Evolutionary conservation across 2,888 invertebrate species (phyloP), one percentile per base, ranked within the genome.

Genomic region (Sipha maydis): DNA sequence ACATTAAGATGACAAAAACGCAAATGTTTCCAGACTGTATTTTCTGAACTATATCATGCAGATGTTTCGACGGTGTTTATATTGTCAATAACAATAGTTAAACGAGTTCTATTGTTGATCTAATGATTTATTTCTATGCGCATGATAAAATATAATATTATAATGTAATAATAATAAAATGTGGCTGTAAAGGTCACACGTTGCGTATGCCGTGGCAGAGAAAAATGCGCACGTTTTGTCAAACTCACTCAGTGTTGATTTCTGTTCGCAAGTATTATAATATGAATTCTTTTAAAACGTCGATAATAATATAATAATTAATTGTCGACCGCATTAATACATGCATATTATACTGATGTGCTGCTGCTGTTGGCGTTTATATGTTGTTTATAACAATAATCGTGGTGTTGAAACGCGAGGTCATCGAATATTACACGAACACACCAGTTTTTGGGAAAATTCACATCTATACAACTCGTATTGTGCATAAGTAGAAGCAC

Each of bases 81-180:
- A 48, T 56, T 61, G 83, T 83, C 83, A 75, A 83, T 34, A 83
- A 82, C 82, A 82, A 82, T 31, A 17, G 31, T 71, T 25, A 84
- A 84, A 84, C 38, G 75, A 84, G 75, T 41, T 38, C 41, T 21
- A 84, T 61, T 79, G 79, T 79, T n/a, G 61, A 61, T 38, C 79
- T 61, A 79, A 34, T 61, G 61, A 79, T 38, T 28, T 19, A 2
- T n/a, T 25, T 69, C 28, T n/a, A 9, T n/a, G 61, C 31, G 31
- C 54, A 25, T n/a, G 0, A 19, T 41, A 25, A 1, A 48, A 48
- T 14, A 14, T 48, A 14, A 48, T 48, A 14, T 48, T 11, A 48
- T 48, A 5, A 48, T 48, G 14, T 14, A 11, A 11, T 28, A 14
- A 48, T 48, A 5, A 48, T 48, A 48, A 48, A 11, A 11, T 28